Conservation (phyloP, 1,140 invertebrate species). For the Periplaneta americana region DNA sequence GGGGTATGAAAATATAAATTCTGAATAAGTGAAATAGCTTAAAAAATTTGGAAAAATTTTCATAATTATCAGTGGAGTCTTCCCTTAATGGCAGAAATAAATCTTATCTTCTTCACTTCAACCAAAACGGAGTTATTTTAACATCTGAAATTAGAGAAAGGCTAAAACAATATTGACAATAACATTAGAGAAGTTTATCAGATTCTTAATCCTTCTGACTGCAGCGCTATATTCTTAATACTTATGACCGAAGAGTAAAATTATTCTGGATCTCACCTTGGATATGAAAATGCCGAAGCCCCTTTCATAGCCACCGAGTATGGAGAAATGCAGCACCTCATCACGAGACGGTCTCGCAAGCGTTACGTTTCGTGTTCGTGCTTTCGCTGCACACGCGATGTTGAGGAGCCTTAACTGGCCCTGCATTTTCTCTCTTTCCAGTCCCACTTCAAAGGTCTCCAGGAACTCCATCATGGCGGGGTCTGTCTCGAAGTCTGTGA, state of each 20-base stretch:
- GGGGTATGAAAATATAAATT: no score
- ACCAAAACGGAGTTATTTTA: no score
- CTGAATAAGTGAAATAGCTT: no score
- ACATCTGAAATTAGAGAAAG: not conserved
- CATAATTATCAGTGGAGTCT: no score
- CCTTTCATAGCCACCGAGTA: constrained; percentile 88
- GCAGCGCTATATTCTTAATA: no score
- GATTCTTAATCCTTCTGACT: no score
- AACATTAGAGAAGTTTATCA: not conserved
- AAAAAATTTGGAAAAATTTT: no score
- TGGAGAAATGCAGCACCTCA: constrained; percentile 88
- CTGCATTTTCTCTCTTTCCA: constrained; percentile 81
- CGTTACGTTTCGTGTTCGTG: constrained; percentile 83
- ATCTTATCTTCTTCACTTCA: no score
- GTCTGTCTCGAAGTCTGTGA: constrained; percentile 97
- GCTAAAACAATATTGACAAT: not conserved
- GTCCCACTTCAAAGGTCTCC: constrained; percentile 82
- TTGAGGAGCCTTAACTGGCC: constrained; percentile 80
- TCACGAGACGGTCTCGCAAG: constrained; percentile 85
- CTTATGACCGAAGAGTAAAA: no score
- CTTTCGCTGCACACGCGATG: constrained; percentile 95
- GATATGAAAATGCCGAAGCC: constrained; percentile 93
- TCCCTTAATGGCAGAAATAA: no score
- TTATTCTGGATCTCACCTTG: constrained; percentile 61
- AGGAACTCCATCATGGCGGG: constrained; percentile 95